phyloP scores from a whole-genome alignment of 2,888 invertebrate species.

The Synergus umbraculus region DNA sequence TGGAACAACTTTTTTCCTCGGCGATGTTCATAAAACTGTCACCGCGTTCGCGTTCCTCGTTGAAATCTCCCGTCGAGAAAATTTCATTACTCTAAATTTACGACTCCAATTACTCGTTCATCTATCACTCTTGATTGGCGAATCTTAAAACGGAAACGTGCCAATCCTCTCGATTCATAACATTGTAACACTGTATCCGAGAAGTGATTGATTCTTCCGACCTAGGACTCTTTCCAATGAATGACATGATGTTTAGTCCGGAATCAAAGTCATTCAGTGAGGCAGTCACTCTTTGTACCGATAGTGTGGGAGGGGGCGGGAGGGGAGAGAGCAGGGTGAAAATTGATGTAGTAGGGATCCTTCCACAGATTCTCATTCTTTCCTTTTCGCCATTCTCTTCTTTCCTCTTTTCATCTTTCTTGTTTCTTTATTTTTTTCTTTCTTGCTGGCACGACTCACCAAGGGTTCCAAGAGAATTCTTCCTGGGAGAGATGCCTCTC shows the following conservation, averaged over 20 bases:
- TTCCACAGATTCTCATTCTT: constrained; percentile 41
- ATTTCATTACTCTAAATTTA: constrained; percentile 33
- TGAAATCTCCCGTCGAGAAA: constrained; percentile 24
- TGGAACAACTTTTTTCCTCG: constrained; percentile 7
- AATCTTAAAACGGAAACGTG: background rate
- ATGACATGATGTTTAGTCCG: constrained; percentile 63
- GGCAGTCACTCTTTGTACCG: constrained; percentile 50
- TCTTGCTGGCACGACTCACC: constrained; percentile 50
- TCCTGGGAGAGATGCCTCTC: constrained; percentile 66
- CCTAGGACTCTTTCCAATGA: constrained; percentile 65
- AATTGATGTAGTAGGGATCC: constrained; percentile 18
- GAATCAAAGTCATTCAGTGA: constrained; percentile 61
- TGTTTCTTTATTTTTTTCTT: constrained; percentile 32
- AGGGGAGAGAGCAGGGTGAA: background rate
- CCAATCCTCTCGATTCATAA: background rate
- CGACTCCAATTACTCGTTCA: constrained; percentile 33
- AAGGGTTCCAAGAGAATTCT: constrained; percentile 59
- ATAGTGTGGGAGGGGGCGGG: constrained; percentile 14
- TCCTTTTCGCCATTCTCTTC: constrained; percentile 32
- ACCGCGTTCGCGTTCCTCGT: constrained; percentile 4
- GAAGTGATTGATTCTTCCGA: constrained; percentile 50
- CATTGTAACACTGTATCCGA: constrained; percentile 3
- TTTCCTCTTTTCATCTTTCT: constrained; percentile 39
- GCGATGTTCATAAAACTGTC: constrained; percentile 31
- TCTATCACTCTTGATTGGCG: constrained; percentile 28